Base-by-base conservation (phyloP, 2,888 invertebrate species). In the Stictocephala bisonia region DNA sequence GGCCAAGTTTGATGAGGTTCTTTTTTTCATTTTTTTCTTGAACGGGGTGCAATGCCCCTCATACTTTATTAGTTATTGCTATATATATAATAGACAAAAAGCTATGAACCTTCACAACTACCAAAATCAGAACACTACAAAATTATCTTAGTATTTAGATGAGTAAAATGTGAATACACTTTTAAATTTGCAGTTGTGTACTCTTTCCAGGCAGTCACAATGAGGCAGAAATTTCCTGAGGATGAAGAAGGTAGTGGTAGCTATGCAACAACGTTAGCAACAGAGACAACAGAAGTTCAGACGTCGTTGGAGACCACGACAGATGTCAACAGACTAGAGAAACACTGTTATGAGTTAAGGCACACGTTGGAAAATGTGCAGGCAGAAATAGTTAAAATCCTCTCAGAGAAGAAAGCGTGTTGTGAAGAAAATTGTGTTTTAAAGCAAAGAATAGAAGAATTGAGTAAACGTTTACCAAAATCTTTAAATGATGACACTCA, bases 341-440 rank as follows among this genome's bases (percentile, higher is more conserved):
- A 78, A 64, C 78, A 81, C 40, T 80, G 80, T 68, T 76, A 77
- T 64, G 79, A 80, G 24, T 73, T 82, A 58, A 78, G 80, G 72
- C 77, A 75, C 7, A 79, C 81, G 44, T 76, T 82, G 69, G 80
- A 80, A 67, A 72, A 76, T 35, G 80, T 82, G 11, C 80, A 81
- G 72, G 76, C 78, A 27, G 81, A 82, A 71, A 81, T 83, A 41
- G 79, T 81, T 9, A 81, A 79, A 68, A 79, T 82, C 24, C 74
- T 82, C 3, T 79, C 79, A 0, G 82, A 82, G 70, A 81, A 81
- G 72, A 79, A 79, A 74, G 78, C 80, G n/a, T 81, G 81, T 68
- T 80, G 79, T 2, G 78, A 81, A 35, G 84, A 85, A 41, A 82
- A 82, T 51, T 81, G 40, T 22, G 50, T 24, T 20, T 50, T 73